A percentile compares a stretch with the other conserved stretches of the same genome.
These are phyloP conservation scores for Campylomormyrus tamandua DNA, from an alignment of 2,113 vertebrate species.

Conservation along the genomic window DNA sequence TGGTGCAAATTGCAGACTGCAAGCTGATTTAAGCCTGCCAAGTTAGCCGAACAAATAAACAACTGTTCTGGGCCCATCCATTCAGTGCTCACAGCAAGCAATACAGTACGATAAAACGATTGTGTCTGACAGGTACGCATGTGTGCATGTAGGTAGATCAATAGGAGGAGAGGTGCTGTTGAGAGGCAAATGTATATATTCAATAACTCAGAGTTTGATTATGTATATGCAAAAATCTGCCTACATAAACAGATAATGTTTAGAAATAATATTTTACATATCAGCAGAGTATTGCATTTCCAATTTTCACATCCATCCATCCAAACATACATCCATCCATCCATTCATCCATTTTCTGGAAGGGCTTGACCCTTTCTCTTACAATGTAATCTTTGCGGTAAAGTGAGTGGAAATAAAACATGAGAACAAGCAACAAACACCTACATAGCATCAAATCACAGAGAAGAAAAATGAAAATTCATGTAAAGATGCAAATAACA, in stretches of 20 bases:
- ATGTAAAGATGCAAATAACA: not conserved
- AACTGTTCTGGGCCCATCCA: too few relatives aligned
- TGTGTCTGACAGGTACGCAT: too few relatives aligned
- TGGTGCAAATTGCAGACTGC: too few relatives aligned
- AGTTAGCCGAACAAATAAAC: too few relatives aligned
- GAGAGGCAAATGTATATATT: not conserved
- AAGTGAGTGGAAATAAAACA: not conserved
- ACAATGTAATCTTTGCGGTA: not conserved
- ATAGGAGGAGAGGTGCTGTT: too few relatives aligned
- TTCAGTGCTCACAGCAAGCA: too few relatives aligned
- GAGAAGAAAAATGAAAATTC: not conserved
- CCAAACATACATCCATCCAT: not conserved
- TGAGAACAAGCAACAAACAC: conserved; percentile 8
- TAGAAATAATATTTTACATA: not conserved
- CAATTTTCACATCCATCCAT: not conserved
- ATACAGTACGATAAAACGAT: too few relatives aligned
- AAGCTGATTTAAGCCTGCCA: too few relatives aligned
- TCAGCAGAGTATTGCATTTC: not conserved
- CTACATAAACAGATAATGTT: not conserved
- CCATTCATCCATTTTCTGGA: not conserved
- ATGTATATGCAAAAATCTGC: not conserved
- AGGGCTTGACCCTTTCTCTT: not conserved
- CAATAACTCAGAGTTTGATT: not conserved
- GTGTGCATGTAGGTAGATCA: too few relatives aligned
- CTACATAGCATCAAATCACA: conserved; percentile 14